Percentiles rank a stretch among this genome's conserved stretches.
These are phyloP conservation scores for Atta texana DNA, from an alignment of 1,140 invertebrate species.

Conservation along the genomic window DNA sequence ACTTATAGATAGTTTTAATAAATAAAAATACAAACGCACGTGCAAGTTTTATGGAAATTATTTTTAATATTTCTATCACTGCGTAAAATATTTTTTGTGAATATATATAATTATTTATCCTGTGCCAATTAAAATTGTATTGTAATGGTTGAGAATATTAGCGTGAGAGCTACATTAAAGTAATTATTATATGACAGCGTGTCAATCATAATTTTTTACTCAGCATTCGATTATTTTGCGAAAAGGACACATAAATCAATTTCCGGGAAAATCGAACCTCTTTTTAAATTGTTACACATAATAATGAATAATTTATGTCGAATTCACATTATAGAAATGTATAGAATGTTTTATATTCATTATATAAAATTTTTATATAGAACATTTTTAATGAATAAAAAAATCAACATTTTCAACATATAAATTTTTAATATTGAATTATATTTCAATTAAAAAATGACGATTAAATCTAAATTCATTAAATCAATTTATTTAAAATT, in stretches of 20 bases:
- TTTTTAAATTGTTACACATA: neutral
- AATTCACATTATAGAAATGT: neutral
- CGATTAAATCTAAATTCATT: constrained; percentile 3
- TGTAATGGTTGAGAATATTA: neutral
- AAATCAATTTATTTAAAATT: constrained; percentile 5
- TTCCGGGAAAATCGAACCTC: neutral
- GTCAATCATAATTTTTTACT: neutral
- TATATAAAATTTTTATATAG: constrained; percentile 13
- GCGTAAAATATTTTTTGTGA: neutral
- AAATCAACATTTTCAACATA: neutral
- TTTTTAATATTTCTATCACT: neutral
- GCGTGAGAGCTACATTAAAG: neutral
- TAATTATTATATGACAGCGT: neutral
- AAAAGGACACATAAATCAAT: neutral
- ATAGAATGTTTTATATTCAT: neutral
- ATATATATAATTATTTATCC: constrained; percentile 15
- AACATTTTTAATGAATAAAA: neutral
- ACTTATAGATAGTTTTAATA: constrained; percentile 17
- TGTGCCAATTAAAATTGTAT: constrained; percentile 19
- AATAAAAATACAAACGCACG: neutral
- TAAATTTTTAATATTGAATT: constrained; percentile 4
- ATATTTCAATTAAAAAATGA: neutral
- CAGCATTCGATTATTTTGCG: neutral
- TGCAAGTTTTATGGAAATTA: neutral
- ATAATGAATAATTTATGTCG: constrained; percentile 12